Percentiles rank a stretch among this genome's conserved stretches.
These are phyloP conservation scores for Liolophura sinensis DNA, from an alignment of 1,140 invertebrate genomes.

Conservation along the genomic window DNA sequence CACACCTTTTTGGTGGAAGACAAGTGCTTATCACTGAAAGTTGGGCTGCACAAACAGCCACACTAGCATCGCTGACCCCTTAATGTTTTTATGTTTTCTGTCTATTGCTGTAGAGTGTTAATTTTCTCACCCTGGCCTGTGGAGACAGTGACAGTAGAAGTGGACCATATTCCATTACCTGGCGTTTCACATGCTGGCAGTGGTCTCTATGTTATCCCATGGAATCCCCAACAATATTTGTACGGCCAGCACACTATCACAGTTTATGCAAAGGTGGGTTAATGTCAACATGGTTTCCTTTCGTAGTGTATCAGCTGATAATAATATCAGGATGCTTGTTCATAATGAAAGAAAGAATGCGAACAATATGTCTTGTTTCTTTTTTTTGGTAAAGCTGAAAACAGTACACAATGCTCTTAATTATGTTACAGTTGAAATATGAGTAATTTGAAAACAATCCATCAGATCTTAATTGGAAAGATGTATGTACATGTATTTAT, in stretches of 20 bases:
- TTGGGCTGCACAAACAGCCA: too few relatives aligned
- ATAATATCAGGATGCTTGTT: too few relatives aligned
- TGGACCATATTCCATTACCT: neutral
- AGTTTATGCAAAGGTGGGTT: neutral
- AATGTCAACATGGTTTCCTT: neutral
- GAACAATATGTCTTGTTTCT: neutral
- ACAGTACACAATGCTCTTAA: neutral
- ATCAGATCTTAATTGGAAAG: neutral
- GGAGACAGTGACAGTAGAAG: neutral
- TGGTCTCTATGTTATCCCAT: slow-evolving; percentile 2
- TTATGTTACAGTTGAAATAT: neutral
- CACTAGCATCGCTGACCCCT: too few relatives aligned
- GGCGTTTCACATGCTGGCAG: neutral
- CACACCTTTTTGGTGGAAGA: too few relatives aligned
- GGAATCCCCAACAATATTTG: neutral
- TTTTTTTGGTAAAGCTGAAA: neutral
- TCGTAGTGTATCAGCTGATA: too few relatives aligned
- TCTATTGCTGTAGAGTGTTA: too few relatives aligned
- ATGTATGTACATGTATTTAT: neutral
- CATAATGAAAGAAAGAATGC: neutral
- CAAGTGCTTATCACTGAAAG: too few relatives aligned
- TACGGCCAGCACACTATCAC: neutral
- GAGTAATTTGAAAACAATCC: neutral
- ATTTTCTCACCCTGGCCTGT: too few relatives aligned
- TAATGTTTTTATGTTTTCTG: too few relatives aligned